phyloP scores from a whole-genome alignment of 2,888 invertebrate species.

The Fragum whitleyi region DNA sequence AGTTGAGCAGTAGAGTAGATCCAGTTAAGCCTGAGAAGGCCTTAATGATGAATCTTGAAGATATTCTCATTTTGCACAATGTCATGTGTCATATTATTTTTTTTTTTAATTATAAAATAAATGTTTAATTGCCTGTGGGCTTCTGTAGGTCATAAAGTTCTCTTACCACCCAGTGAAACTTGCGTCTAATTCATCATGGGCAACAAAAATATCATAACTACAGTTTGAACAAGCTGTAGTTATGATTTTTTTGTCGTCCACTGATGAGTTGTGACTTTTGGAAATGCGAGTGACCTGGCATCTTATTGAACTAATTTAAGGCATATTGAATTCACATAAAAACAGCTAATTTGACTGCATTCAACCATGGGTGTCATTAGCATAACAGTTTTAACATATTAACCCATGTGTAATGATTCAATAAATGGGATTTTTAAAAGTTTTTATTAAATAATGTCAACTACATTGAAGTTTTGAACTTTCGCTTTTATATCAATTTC shows the following conservation, averaged over 20 bases:
- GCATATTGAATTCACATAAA: slow-evolving; percentile 10
- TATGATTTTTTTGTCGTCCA: no score
- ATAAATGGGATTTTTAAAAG: slow-evolving; percentile 13
- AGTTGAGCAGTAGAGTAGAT: no score
- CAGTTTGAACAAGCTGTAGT: no score
- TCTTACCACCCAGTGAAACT: not conserved
- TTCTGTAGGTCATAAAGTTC: not conserved
- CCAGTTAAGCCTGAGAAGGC: no score
- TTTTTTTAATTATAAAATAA: no score
- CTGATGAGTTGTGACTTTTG: not conserved
- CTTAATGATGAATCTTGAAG: no score
- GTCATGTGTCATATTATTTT: no score
- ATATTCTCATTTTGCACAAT: no score
- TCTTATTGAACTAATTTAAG: slow-evolving; percentile 6
- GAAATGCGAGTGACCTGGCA: slow-evolving; percentile 4
- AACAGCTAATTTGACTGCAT: slow-evolving; percentile 20
- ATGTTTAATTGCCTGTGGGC: no score
- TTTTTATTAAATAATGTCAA: slow-evolving; percentile 12
- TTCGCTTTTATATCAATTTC: not conserved
- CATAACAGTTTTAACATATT: slow-evolving; percentile 22
- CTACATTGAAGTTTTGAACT: slow-evolving; percentile 10
- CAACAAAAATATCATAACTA: no score
- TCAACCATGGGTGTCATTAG: slow-evolving; percentile 16
- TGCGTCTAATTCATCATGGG: not conserved
- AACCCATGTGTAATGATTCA: slow-evolving; percentile 18